Conservation (phyloP, 2,797 vertebrate genomes). For the Anas flavirostris region DNA sequence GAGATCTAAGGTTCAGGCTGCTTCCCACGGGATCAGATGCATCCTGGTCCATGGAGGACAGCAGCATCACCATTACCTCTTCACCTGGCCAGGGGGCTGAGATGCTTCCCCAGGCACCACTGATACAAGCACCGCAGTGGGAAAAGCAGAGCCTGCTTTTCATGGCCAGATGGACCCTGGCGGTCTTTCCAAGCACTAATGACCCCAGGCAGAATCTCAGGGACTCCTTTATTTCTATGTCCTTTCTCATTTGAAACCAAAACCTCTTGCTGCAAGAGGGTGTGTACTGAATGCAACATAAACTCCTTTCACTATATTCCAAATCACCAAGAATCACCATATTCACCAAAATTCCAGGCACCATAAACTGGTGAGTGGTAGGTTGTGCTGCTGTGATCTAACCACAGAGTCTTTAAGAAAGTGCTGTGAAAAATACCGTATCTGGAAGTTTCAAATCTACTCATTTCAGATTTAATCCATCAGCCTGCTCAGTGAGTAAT, state of each 20-base stretch:
- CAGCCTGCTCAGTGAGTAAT: neutral
- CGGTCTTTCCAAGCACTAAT: neutral
- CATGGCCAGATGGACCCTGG: neutral
- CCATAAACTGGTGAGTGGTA: neutral
- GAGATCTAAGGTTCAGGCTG: neutral
- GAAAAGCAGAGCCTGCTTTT: neutral
- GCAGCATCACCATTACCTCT: neutral
- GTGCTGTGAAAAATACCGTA: neutral
- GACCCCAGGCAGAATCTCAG: neutral
- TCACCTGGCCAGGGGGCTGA: neutral
- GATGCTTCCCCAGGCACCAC: neutral
- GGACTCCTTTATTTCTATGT: neutral
- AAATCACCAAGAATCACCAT: neutral
- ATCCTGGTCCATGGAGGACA: neutral
- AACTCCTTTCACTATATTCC: neutral
- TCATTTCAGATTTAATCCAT: neutral
- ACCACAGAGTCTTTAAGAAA: neutral
- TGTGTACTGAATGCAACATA: neutral
- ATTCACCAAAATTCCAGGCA: neutral
- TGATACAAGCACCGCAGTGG: rapidly evolving
- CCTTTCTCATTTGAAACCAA: neutral
- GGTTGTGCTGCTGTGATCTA: neutral
- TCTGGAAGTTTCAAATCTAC: neutral
- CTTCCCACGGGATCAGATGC: neutral
- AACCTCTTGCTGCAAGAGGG: neutral